Evolutionary conservation across 1,140 invertebrate species (phyloP).

Genomic region (Ceratina japonica): DNA sequence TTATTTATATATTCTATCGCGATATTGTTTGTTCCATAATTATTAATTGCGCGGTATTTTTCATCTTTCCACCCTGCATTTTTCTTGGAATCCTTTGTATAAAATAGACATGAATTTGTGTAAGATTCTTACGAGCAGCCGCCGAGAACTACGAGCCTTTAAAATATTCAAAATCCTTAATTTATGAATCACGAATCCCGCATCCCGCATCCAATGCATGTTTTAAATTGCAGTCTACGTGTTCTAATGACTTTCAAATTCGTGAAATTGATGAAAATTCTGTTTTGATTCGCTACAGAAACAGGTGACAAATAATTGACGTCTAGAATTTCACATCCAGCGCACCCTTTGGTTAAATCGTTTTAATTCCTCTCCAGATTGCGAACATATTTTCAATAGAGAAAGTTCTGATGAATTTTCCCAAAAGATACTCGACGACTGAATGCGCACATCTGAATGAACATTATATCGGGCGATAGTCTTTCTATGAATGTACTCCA

Average conservation of each 20-base stretch:
- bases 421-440: not conserved
- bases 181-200: slow-evolving; percentile 6
- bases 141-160: not conserved
- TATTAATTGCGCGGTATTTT: too few relatives aligned
- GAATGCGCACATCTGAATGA: not conserved
- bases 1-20: too few relatives aligned
- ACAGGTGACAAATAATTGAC: too few relatives aligned
- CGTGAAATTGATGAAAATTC: too few relatives aligned
- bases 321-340: too few relatives aligned
- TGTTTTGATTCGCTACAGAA: too few relatives aligned
- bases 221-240: not conserved
- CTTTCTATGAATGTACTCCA: slow-evolving; percentile 16
- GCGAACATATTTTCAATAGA: not conserved
- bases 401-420: slow-evolving; percentile 17
- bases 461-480: not conserved
- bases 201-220: not conserved
- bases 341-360: not conserved
- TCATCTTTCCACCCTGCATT: too few relatives aligned
- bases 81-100: not conserved
- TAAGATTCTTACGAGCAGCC: not conserved
- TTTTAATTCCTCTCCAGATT: not conserved
- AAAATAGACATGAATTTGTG: not conserved
- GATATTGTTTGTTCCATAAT: too few relatives aligned
- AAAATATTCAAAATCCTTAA: not conserved
- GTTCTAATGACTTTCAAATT: too few relatives aligned